A percentile compares a stretch with the other conserved stretches of the same genome.
These are phyloP conservation scores for Leptatherina wallacei DNA, from an alignment of 2,797 vertebrate species.

Conservation along the genomic window DNA sequence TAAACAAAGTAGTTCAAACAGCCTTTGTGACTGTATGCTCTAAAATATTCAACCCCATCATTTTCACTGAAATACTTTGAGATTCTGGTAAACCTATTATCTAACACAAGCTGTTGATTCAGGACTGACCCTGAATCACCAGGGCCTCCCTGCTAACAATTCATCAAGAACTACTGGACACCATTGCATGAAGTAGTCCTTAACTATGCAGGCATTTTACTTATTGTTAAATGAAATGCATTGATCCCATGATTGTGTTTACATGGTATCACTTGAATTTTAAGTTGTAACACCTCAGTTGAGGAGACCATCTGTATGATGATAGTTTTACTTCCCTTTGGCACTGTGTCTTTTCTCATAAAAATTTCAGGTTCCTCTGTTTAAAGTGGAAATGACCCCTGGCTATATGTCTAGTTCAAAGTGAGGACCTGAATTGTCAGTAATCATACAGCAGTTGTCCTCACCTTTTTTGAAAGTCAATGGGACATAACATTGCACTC, in stretches of 20 bases:
- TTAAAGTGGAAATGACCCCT: background rate
- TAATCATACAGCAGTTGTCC: background rate
- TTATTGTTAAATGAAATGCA: conserved; percentile 18
- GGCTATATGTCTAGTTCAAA: conserved; percentile 8
- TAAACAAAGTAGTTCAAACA: conserved; percentile 70
- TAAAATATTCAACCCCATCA: conserved; percentile 42
- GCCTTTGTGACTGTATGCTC: conserved; percentile 45
- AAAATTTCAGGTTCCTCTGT: conserved; percentile 2
- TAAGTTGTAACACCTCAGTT: background rate
- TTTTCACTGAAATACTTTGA: conserved; percentile 58
- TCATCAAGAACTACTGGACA: conserved; percentile 23
- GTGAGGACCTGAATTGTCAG: background rate
- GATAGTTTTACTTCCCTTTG: conserved; percentile 31
- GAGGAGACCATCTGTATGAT: background rate
- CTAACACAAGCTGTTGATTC: conserved; percentile 67
- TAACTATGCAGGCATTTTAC: conserved; percentile 13
- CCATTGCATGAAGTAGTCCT: conserved; percentile 17
- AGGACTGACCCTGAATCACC: conserved; percentile 56
- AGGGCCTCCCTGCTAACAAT: conserved; percentile 56
- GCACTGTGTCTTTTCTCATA: background rate
- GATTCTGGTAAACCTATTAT: conserved; percentile 64
- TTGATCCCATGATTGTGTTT: conserved; percentile 8
- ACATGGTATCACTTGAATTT: background rate
- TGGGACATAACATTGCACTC: background rate
- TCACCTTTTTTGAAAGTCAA: background rate